Conservation (phyloP, 2,888 invertebrate species). For the Drosophila monieri region DNA sequence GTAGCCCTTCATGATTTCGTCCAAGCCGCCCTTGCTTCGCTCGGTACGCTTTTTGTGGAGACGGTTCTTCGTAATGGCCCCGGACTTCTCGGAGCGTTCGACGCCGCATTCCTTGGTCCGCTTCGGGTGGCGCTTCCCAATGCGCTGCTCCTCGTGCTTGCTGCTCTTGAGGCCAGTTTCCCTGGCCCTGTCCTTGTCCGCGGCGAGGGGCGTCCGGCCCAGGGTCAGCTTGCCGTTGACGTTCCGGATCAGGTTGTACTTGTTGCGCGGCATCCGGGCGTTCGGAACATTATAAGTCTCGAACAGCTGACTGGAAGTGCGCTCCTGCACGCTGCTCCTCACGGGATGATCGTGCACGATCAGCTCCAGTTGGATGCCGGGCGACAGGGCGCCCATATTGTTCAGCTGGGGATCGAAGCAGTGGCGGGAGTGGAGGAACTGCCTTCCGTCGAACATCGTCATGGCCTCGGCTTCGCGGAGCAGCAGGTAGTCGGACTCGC, state of each 20-base stretch:
- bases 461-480: conserved; percentile 48
- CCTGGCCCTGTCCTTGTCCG: background rate
- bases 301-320: background rate
- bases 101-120: background rate
- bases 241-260: background rate
- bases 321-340: background rate
- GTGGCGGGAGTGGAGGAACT: too few relatives aligned
- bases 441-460: background rate
- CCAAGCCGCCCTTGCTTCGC: background rate
- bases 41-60: background rate
- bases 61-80: background rate
- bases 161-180: background rate
- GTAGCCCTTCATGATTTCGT: background rate
- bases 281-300: background rate
- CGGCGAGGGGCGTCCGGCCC: background rate
- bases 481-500: conserved; percentile 47
- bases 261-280: background rate
- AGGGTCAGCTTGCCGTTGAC: background rate
- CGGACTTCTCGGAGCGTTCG: too few relatives aligned
- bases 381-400: background rate
- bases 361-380: conserved; percentile 15
- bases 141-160: background rate
- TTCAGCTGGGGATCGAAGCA: too few relatives aligned
- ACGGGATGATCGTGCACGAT: conserved; percentile 8
- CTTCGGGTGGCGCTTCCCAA: background rate